Base-by-base conservation (phyloP, 2,888 invertebrate genomes). In the Eupithecia tripunctaria region DNA sequence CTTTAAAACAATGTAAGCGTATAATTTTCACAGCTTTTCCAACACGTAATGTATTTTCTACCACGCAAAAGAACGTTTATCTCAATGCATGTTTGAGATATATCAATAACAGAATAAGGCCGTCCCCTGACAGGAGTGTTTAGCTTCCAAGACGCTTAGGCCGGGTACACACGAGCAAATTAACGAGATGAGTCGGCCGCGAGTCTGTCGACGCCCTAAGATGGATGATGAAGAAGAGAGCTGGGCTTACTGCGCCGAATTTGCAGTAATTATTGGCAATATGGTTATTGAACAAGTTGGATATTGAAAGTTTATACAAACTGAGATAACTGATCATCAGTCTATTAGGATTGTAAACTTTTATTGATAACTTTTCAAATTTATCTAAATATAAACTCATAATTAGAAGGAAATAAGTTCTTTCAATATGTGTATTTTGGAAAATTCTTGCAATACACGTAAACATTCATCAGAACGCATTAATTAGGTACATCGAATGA, bases 171-270 rank as follows among this genome's bases (percentile, higher is more conserved):
- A 80, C 79, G 70, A 79, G 76, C 88, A 88, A 92, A 91, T 92
- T 91, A 91, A 82, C 85, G 85, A 79, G 91, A 92, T 90, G 92
- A 91, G 88, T 77, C 79, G 78, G 79, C 82, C 83, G 71, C 62
- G 72, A 84, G 85, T 84, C 84, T 87, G 90, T 90, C 89, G 82
- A 81, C 86, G 80, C 82, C 84, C 82, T 84, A 92, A 92, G 92
- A 92, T 91, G 90, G 87, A 87, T 87, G 85, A 83, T 84, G 84
- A 81, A 71, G 74, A 51, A 73, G 63, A 59, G 80, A 47, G 80
- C 79, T 79, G 70, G 87, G n/a, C 80, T 86, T 15, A 76, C 79
- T 87, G 78, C 79, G 85, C 41, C 85, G 88, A 89, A 88, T 82
- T 78, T 41, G 5, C n/a, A 38, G 7, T 36, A 69, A 41, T 41